phyloP scores from a whole-genome alignment of 2,888 invertebrate species.

The Craniophora ligustri region DNA sequence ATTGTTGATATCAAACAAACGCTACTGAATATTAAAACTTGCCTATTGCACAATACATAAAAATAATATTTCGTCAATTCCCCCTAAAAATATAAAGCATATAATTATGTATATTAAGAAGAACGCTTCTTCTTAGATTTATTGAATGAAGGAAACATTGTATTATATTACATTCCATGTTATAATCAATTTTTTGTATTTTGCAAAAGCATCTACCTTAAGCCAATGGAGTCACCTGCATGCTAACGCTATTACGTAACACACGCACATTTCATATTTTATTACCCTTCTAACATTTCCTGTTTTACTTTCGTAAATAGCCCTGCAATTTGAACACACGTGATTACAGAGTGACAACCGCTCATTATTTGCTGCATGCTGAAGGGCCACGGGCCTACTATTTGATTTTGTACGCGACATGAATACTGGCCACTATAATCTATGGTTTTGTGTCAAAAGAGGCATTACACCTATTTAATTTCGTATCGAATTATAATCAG shows the following conservation, averaged over 20 bases:
- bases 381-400: slow-evolving; percentile 34
- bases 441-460: slow-evolving; percentile 38
- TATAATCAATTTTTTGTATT: too few relatives aligned
- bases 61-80: slow-evolving; percentile 18
- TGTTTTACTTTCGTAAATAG: slow-evolving; percentile 62
- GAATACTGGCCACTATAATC: slow-evolving; percentile 41
- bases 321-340: slow-evolving; percentile 65
- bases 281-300: slow-evolving; percentile 54
- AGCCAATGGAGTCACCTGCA: slow-evolving; percentile 36
- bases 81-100: too few relatives aligned
- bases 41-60: too few relatives aligned
- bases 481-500: slow-evolving; percentile 19
- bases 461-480: slow-evolving; percentile 41
- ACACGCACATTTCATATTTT: slow-evolving; percentile 47
- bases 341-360: slow-evolving; percentile 65
- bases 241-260: slow-evolving; percentile 48
- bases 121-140: too few relatives aligned
- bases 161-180: too few relatives aligned
- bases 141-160: too few relatives aligned
- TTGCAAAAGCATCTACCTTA: too few relatives aligned
- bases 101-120: too few relatives aligned
- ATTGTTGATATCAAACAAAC: too few relatives aligned
- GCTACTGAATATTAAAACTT: too few relatives aligned
- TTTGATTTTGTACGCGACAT: slow-evolving; percentile 42
- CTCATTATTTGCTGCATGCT: slow-evolving; percentile 61